A percentile compares a stretch with the other conserved stretches of the same genome.
Evolutionary conservation across 2,113 vertebrate species (phyloP).

Genomic region (Ploceus nigricollis): DNA sequence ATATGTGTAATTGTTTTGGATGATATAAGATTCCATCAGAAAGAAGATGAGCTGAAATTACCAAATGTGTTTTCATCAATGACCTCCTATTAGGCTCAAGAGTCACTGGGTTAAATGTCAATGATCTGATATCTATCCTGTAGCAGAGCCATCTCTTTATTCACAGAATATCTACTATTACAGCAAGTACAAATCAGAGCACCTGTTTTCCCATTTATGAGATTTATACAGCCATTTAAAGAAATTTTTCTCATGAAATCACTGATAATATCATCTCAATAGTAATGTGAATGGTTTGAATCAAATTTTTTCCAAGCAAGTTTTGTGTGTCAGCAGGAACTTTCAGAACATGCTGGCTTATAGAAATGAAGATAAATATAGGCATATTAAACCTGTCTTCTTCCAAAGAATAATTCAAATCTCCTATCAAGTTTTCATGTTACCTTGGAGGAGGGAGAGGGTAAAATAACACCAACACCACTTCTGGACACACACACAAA

Average conservation of each 20-base stretch:
- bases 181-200: conserved; percentile 45
- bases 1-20: conserved; percentile 9
- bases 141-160: conserved; percentile 44
- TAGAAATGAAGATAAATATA: conserved; percentile 61
- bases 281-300: conserved; percentile 46
- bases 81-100: conserved; percentile 30
- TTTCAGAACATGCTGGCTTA: conserved; percentile 50
- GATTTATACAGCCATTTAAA: conserved; percentile 73
- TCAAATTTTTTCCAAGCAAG: conserved; percentile 58
- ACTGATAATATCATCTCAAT: conserved; percentile 66
- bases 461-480: not conserved
- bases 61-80: conserved; percentile 21
- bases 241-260: conserved; percentile 54
- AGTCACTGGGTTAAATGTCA: conserved; percentile 61
- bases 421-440: conserved; percentile 7
- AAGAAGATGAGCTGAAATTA: conserved; percentile 39
- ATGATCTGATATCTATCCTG: conserved; percentile 37
- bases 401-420: conserved; percentile 34
- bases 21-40: conserved; percentile 24
- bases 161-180: conserved; percentile 56
- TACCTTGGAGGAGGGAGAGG: conserved; percentile 13
- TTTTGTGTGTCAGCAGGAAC: conserved; percentile 58
- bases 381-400: not conserved
- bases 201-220: conserved; percentile 61
- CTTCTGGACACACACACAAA: fast-evolving